These are phyloP conservation scores for Perca schrenkii DNA, from an alignment of 2,113 vertebrate species.

Conservation along the genomic window DNA sequence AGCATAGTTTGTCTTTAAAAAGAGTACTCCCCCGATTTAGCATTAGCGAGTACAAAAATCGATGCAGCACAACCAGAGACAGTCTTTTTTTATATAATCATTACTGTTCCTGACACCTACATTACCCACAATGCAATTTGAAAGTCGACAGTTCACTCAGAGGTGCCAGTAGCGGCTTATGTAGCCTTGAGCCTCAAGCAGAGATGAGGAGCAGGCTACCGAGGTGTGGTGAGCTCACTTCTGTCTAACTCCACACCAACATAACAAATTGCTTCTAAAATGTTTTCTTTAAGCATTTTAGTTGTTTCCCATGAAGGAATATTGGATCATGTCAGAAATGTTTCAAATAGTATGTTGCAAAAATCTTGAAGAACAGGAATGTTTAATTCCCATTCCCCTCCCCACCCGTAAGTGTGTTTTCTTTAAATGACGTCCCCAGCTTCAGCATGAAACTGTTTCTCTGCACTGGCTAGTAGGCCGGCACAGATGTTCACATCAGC, in stretches of 20 bases:
- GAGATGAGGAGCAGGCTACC: too few species aligned
- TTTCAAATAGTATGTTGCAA: constrained; percentile 13
- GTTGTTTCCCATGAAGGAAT: background rate
- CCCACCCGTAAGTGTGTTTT: constrained; percentile 52
- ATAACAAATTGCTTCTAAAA: background rate
- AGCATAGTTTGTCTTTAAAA: too few species aligned
- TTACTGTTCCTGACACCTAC: background rate
- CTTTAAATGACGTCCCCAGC: constrained; percentile 62
- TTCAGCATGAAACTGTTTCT: constrained; percentile 68
- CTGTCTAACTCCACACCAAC: too few species aligned
- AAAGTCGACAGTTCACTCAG: background rate
- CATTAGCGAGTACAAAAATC: background rate
- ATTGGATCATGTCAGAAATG: constrained; percentile 18
- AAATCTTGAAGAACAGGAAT: constrained; percentile 31
- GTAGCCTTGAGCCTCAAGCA: background rate
- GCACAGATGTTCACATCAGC: constrained; percentile 83
- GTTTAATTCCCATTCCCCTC: constrained; percentile 46
- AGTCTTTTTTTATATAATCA: background rate
- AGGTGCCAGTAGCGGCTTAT: background rate
- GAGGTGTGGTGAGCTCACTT: too few species aligned
- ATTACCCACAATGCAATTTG: background rate
- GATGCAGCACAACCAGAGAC: background rate
- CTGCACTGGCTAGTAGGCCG: constrained; percentile 61
- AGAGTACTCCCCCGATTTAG: too few species aligned
- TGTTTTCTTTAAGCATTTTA: background rate